Evolutionary conservation across 2,888 invertebrate genomes (phyloP), one percentile per base, ranked within the genome.

Genomic region (Teleogryllus oceanicus): DNA sequence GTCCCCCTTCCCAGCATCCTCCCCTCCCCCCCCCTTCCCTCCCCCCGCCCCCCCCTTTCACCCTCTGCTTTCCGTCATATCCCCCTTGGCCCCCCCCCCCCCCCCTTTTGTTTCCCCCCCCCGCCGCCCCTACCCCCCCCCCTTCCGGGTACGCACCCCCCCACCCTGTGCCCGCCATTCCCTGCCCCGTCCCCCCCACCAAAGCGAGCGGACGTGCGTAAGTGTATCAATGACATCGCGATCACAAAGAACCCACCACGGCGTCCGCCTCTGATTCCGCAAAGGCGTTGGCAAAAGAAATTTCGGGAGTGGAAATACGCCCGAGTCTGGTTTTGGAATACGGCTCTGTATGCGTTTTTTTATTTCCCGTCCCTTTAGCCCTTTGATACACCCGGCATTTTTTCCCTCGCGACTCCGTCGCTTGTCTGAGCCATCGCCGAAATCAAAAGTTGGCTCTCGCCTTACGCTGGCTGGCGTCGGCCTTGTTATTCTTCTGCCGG

Each of bases 351-450:
- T 62, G 62, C 62, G 16, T 62, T n/a, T 62, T 51, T 62, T 62
- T 62, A 62, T 62, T 13, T 12, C 62, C 62, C 62, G 11, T 62
- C 16, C n/a, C 62, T n/a, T n/a, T 16, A n/a, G 62, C n/a, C 62
- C 62, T 62, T 62, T 62, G 62, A 62, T n/a, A 62, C n/a, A 62
- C 13, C 62, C 16, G 62, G 62, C 13, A 62, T 62, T 62, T 62
- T 62, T 62, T 62, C 10, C 8, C 37, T 37, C 37, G 37, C 13
- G 62, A 16, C 62, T 13, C n/a, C 62, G 13, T 62, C n/a, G 62
- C 62, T 62, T 62, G 62, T 62, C 62, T 62, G 62, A 62, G 62
- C n/a, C 62, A 62, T 62, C 62, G 62, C n/a, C n/a, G 62, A 62
- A 62, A 62, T 62, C 62, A 62, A 62, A 62, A 62, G 62, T 62